Percentiles rank a stretch among this genome's conserved stretches.
Evolutionary conservation across 30 jellyfish, hydroid and myxozoan species (phyloP).

Genomic region (Chrysaora quinquecirrha): DNA sequence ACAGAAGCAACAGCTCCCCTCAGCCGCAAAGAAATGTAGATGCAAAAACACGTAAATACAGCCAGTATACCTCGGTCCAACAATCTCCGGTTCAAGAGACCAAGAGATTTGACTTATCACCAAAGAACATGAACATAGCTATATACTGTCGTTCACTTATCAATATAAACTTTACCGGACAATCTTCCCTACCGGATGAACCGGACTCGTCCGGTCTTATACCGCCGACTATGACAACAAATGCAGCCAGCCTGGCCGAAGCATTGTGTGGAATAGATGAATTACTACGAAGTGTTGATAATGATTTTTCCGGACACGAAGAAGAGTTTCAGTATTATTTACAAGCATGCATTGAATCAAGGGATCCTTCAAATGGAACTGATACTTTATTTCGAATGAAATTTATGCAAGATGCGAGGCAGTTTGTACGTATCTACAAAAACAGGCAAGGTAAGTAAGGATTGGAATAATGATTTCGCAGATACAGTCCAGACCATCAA

Average conservation of each 20-base stretch:
- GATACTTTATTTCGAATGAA: slow-evolving; percentile 30
- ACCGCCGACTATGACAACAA: slow-evolving; percentile 48
- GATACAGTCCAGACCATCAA: too few species aligned
- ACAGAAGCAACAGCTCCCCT: background rate
- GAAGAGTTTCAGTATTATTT: slow-evolving; percentile 73
- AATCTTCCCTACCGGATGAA: slow-evolving; percentile 19
- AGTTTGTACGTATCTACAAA: slow-evolving; percentile 63
- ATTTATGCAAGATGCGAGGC: slow-evolving; percentile 57
- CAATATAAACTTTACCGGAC: slow-evolving; percentile 67
- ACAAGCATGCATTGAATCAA: slow-evolving; percentile 60
- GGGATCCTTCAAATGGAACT: slow-evolving; percentile 31
- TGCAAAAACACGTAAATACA: background rate
- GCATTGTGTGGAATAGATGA: slow-evolving; percentile 66
- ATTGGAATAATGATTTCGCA: too few species aligned
- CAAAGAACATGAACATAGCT: slow-evolving; percentile 65
- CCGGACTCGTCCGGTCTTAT: slow-evolving; percentile 8
- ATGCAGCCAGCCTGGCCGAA: slow-evolving; percentile 26
- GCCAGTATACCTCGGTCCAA: background rate
- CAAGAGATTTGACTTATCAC: slow-evolving; percentile 67
- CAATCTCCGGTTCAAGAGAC: background rate
- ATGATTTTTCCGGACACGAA: slow-evolving; percentile 88
- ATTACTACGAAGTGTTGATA: slow-evolving; percentile 69
- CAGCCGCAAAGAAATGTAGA: background rate
- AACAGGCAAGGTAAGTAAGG: slow-evolving; percentile 41
- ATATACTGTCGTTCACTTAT: slow-evolving; percentile 73